A percentile compares a stretch with the other conserved stretches of the same genome.
Conservation (phyloP, 1,140 invertebrate genomes). For the Steinernema khuongi region DNA sequence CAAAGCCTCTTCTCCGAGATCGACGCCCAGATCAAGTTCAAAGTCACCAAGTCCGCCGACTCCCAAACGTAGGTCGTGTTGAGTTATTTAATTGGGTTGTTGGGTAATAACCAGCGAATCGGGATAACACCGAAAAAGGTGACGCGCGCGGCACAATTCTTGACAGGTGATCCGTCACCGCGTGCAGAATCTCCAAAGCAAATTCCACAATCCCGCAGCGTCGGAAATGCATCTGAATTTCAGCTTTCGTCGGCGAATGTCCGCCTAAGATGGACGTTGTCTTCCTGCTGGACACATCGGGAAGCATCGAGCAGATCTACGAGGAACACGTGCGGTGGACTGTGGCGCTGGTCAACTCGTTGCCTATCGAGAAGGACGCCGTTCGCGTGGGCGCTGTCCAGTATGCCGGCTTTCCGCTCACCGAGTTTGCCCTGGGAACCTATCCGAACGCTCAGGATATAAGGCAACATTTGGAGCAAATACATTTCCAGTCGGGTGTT, state of each 20-base stretch:
- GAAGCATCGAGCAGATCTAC: constrained; percentile 48
- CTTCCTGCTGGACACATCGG: constrained; percentile 53
- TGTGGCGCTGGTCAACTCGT: constrained; percentile 47
- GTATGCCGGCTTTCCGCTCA: constrained; percentile 52
- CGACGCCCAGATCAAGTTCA: background rate
- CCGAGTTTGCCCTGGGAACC: constrained; percentile 50
- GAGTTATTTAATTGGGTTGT: background rate
- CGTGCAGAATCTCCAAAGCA: background rate
- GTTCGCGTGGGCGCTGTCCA: constrained; percentile 52
- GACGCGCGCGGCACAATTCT: background rate
- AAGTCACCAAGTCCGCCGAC: too few relatives aligned
- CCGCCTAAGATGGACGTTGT: constrained; percentile 50
- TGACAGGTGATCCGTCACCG: background rate
- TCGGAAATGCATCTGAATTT: background rate
- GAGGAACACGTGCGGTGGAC: constrained; percentile 51
- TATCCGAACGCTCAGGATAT: constrained; percentile 49
- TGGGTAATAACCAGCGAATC: background rate
- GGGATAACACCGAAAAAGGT: background rate
- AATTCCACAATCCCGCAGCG: background rate
- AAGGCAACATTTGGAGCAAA: constrained; percentile 40
- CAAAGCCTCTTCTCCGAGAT: background rate
- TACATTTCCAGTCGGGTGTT: constrained; percentile 38
- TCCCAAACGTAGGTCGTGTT: constrained; percentile 3
- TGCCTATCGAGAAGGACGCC: constrained; percentile 46
- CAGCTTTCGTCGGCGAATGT: constrained; percentile 19